Percentiles rank a stretch among this genome's conserved stretches.
These are phyloP conservation scores for Rissa tridactyla DNA, from an alignment of 2,113 vertebrate genomes.

Conservation along the genomic window DNA sequence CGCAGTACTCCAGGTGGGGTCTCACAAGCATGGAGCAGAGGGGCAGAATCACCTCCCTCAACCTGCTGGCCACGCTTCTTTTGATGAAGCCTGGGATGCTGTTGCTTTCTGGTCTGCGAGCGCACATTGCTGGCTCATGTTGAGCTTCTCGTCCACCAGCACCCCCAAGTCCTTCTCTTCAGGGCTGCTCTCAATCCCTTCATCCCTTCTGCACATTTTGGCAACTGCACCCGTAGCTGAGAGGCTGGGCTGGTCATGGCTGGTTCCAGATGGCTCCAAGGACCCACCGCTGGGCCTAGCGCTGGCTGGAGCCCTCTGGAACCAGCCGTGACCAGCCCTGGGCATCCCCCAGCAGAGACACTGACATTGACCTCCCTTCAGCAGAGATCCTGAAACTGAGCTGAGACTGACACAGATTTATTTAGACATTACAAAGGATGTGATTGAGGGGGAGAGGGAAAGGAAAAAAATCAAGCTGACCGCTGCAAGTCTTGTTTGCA, in stretches of 20 bases:
- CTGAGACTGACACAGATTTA: background rate
- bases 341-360: background rate
- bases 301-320: background rate
- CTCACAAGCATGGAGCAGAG: background rate
- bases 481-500: background rate
- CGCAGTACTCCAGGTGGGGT: background rate
- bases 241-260: background rate
- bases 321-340: background rate
- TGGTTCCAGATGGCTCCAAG: background rate
- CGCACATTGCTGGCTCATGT: background rate
- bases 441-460: background rate
- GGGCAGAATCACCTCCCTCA: background rate
- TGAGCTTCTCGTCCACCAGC: background rate
- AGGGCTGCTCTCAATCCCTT: background rate
- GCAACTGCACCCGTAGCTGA: fast-evolving
- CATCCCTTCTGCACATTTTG: background rate
- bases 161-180: background rate
- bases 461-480: background rate
- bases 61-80: background rate
- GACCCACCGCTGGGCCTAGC: fast-evolving
- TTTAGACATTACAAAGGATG: background rate
- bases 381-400: background rate
- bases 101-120: background rate
- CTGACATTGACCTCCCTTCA: fast-evolving
- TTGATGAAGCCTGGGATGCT: background rate